Evolutionary conservation across 1,140 invertebrate species (phyloP), one percentile per base, ranked within the genome.

Genomic region (Lucilia cuprina): DNA sequence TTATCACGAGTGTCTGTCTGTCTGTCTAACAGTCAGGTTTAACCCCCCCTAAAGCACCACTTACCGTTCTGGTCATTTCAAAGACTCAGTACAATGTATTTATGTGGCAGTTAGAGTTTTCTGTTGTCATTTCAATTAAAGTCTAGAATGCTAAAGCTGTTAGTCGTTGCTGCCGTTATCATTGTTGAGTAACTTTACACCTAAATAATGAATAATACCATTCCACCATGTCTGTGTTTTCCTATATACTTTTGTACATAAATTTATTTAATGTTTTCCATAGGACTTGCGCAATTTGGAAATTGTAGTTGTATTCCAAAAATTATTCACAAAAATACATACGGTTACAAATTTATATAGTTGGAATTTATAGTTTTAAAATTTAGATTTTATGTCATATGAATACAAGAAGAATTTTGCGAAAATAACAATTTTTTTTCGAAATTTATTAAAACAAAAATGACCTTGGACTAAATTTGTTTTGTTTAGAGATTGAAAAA

Each of bases 111-210:
- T n/a, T n/a, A n/a, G n/a, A n/a, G n/a, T n/a, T 9, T 41, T 21
- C 3, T 74, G 19, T 19, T 25, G 65, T 14, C 8, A 25, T 74
- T 74, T 5, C 30, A 34, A 21, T 74, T 74, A 34, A 55, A 55
- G 12, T 70, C 65, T 70, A 17, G 30, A 34, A 14, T 77, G 34
- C 30, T 35, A 34, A 5, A 17, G 75, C 41, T 77, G 75, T 35
- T 14, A 17, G 75, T 77, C 35, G 75, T 35, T 1, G 74, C 17
- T 35, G 10, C 21, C 19, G 74, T 75, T 8, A 19, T 35, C 14
- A 19, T 75, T 41, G 34, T 77, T 74, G 70, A 55, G 19, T 70
- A 70, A 70, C 65, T 70, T 70, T 19, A 70, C 65, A 70, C 65
- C 65, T 60, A 60, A 60, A 60, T 60, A 60, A n/a, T 60, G 3